Evolutionary conservation across 2,113 vertebrate species (phyloP).

Genomic region (Salvelinus alpinus): DNA sequence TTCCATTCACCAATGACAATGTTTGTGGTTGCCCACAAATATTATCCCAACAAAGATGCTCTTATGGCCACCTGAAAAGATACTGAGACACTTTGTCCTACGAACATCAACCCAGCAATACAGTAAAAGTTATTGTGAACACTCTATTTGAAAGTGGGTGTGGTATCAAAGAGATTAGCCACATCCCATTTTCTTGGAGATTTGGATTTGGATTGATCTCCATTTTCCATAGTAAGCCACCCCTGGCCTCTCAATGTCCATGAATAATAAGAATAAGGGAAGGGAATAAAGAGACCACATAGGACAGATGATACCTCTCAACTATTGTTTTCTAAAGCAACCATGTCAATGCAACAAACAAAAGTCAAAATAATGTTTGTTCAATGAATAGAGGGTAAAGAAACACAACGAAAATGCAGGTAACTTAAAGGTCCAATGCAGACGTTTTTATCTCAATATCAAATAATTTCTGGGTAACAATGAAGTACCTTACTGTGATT

Average conservation of each 20-base stretch:
- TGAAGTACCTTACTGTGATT: too few relatives aligned
- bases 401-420: background rate
- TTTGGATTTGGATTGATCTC: too few relatives aligned
- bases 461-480: too few relatives aligned
- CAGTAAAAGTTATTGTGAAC: background rate
- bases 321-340: background rate
- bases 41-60: background rate
- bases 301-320: constrained; percentile 21
- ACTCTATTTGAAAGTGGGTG: background rate
- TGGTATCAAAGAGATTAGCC: background rate
- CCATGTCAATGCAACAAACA: background rate
- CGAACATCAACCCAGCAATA: background rate
- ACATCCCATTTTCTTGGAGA: constrained; percentile 29
- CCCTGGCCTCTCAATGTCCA: background rate
- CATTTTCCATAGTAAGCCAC: background rate
- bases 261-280: background rate
- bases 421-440: too few relatives aligned
- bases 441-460: too few relatives aligned
- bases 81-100: background rate
- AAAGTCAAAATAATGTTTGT: background rate
- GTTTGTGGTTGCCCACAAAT: background rate
- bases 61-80: background rate
- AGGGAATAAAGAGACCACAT: constrained; percentile 3
- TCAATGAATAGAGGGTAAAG: background rate
- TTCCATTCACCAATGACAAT: background rate